Evolutionary conservation across 2,113 vertebrate genomes (phyloP), one percentile per base, ranked within the genome.

Genomic region (Brachyhypopomus gauderio): DNA sequence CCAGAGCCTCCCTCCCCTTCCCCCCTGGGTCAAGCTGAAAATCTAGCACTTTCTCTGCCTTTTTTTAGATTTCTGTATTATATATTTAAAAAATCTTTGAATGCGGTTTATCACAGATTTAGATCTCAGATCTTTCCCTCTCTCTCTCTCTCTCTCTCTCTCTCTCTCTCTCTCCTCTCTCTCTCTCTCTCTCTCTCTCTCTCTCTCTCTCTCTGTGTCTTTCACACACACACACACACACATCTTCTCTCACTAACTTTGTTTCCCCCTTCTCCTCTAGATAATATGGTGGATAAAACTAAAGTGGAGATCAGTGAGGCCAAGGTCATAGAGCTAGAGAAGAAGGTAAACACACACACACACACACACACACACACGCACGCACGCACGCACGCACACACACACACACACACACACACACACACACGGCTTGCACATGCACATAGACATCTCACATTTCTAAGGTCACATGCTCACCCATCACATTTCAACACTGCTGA

Each of bases 211-310:
- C n/a, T n/a, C n/a, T n/a, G n/a, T n/a, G n/a, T n/a, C n/a, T n/a
- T n/a, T n/a, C 38, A 41, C 45, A 48, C 8, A 48, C 8, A 48
- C 45, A 48, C 45, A 52, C 45, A 52, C 45, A 30, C 2, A 30
- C 45, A 14, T 12, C 45, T 52, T 41, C 34, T 17, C 56, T 72
- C 59, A 59, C 60, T 66, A 60, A 20, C 64, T 20, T 56, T 11
- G 79, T 59, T 19, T 66, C 70, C 56, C n/a, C 56, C 73, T 11
- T 71, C 14, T 59, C 72, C n/a, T 77, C 77, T 41, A 97, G 96
- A 94, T 91, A 94, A 96, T 89, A 94, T 94, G 89, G 93, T 95
- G 87, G 93, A 96, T 90, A 93, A 96, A 90, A 95, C 92, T 78
- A 97, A 96, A 84, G 93, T 97, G 85, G 93, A 95, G 88, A 91